phyloP scores from a whole-genome alignment of 2,797 vertebrate species.

The Leuciscus waleckii region DNA sequence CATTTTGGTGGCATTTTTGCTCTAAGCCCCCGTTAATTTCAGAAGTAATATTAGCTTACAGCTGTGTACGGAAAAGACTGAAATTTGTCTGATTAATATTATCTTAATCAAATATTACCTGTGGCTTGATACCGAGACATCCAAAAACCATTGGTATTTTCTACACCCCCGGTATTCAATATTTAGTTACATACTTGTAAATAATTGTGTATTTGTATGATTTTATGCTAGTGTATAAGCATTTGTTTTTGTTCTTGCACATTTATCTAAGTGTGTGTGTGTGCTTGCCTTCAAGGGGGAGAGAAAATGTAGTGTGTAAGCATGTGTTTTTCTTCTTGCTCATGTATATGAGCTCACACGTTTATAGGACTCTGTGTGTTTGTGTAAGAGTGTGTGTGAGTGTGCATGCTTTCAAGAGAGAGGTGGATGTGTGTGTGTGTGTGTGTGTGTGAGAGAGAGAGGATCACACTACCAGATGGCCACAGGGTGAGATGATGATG shows the following conservation, averaged over 20 bases:
- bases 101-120: not conserved
- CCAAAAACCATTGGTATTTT: no score
- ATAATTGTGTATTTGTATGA: not conserved
- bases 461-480: conserved; percentile 52
- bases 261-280: not conserved
- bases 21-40: no score
- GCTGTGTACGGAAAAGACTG: not conserved
- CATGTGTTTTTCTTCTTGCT: conserved; percentile 18
- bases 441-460: not conserved
- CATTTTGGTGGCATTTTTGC: not conserved
- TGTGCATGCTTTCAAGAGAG: conserved; percentile 14
- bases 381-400: conserved; percentile 6
- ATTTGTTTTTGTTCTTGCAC: conserved; percentile 5
- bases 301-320: conserved; percentile 1
- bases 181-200: not conserved
- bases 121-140: not conserved
- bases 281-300: not conserved
- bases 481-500: conserved; percentile 51
- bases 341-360: conserved; percentile 18
- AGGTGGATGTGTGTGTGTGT: conserved; percentile 3
- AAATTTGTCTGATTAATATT: not conserved
- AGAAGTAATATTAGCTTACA: not conserved
- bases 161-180: not conserved
- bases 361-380: conserved; percentile 27
- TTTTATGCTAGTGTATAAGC: not conserved